Evolutionary conservation across 2,113 vertebrate genomes (phyloP).

Genomic region (Ochotona curzoniae): DNA sequence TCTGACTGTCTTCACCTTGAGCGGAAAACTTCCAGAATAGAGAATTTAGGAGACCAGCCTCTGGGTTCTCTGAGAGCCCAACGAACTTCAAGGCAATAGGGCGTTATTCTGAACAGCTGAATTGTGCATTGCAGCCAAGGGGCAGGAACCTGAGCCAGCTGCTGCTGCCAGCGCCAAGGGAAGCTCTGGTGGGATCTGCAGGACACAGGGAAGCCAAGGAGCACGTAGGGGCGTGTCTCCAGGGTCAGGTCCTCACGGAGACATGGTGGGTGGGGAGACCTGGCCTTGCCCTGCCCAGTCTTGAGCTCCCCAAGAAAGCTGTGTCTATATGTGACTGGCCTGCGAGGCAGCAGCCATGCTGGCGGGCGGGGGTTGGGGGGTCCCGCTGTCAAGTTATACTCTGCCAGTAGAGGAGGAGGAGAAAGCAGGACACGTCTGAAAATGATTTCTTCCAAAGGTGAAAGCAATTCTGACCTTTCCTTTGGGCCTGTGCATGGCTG

Average conservation of each 20-base stretch:
- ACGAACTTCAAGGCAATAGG: not conserved
- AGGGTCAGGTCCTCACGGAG: not conserved
- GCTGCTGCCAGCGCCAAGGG: conserved; percentile 65
- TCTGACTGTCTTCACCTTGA: not conserved
- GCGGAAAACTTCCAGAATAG: conserved; percentile 33
- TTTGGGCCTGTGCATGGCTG: conserved; percentile 20
- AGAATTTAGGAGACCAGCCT: not conserved
- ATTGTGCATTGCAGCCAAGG: conserved; percentile 23
- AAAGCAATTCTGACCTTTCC: conserved; percentile 75
- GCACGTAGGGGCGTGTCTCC: not conserved
- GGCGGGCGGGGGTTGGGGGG: not conserved
- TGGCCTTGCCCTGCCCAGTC: not conserved
- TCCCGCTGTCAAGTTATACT: not conserved
- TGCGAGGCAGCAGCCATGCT: not conserved
- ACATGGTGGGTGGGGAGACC: not conserved
- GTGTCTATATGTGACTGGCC: not conserved
- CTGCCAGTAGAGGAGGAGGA: not conserved
- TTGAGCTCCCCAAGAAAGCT: not conserved
- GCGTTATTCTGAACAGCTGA: not conserved
- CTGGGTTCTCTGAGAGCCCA: not conserved
- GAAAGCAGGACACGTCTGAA: conserved; percentile 21
- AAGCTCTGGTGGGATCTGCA: conserved; percentile 76
- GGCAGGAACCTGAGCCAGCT: conserved; percentile 63
- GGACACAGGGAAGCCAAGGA: conserved; percentile 37
- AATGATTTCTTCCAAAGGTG: conserved; percentile 63